phyloP scores from a whole-genome alignment of 2,888 invertebrate genomes.

The Acleris sparsana region DNA sequence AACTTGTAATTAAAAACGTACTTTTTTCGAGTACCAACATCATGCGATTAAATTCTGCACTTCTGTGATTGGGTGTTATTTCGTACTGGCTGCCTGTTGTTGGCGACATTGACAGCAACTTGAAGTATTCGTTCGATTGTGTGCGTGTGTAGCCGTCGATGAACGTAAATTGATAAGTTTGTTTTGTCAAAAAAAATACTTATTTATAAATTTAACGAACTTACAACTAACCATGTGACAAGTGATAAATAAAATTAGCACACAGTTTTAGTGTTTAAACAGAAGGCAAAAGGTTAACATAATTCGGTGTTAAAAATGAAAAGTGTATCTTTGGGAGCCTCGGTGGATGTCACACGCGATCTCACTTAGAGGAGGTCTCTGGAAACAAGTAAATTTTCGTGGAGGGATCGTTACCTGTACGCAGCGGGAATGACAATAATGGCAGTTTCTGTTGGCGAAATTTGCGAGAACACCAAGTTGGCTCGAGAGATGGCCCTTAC shows the following conservation, averaged over 20 bases:
- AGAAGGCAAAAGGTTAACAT: constrained; percentile 46
- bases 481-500: constrained; percentile 97
- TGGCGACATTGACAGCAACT: constrained; percentile 39
- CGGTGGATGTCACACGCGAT: constrained; percentile 68
- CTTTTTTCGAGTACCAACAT: constrained; percentile 16
- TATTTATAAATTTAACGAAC: constrained; percentile 55
- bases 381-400: constrained; percentile 57
- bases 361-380: constrained; percentile 36
- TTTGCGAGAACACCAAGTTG: constrained; percentile 96
- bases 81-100: constrained; percentile 26
- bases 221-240: constrained; percentile 54
- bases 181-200: constrained; percentile 63
- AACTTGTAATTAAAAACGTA: constrained; percentile 22
- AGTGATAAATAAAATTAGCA: constrained; percentile 49
- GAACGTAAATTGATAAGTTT: constrained; percentile 67
- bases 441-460: constrained; percentile 95
- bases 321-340: constrained; percentile 65
- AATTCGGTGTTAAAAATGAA: constrained; percentile 40
- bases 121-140: constrained; percentile 47
- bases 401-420: constrained; percentile 74
- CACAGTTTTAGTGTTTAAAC: constrained; percentile 49
- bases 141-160: constrained; percentile 44
- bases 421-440: constrained; percentile 89
- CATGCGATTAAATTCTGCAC: constrained; percentile 2
- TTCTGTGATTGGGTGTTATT: constrained; percentile 47